A percentile compares a stretch with the other conserved stretches of the same genome.
These are phyloP conservation scores for Diplazon laetatorius DNA, from an alignment of 2,888 invertebrate species.

Conservation along the genomic window DNA sequence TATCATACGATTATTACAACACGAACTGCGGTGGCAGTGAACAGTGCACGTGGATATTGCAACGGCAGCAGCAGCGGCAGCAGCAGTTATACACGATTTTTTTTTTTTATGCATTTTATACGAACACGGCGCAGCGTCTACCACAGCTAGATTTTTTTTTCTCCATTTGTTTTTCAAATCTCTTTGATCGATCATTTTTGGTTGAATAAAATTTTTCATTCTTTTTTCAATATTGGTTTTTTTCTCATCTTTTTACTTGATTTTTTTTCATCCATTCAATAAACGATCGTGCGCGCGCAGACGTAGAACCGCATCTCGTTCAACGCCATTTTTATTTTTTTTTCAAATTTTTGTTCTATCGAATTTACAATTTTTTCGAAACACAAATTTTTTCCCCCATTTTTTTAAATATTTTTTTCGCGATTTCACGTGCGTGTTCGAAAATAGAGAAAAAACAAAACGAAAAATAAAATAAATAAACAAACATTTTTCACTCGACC, in stretches of 20 bases:
- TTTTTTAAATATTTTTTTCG: constrained; percentile 46
- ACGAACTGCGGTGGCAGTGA: constrained; percentile 82
- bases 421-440: constrained; percentile 63
- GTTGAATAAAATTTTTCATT: constrained; percentile 43
- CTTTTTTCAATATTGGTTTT: too few relatives aligned
- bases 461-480: too few relatives aligned
- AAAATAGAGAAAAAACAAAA: too few relatives aligned
- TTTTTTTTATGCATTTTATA: constrained; percentile 74
- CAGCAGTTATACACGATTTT: constrained; percentile 72
- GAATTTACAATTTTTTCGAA: constrained; percentile 52
- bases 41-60: constrained; percentile 81
- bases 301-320: constrained; percentile 59
- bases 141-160: constrained; percentile 75
- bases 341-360: constrained; percentile 41
- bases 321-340: too few relatives aligned
- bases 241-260: too few relatives aligned
- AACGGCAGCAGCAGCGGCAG: constrained; percentile 77
- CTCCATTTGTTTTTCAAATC: constrained; percentile 49
- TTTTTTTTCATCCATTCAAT: constrained; percentile 40
- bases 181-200: constrained; percentile 56
- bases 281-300: constrained; percentile 46
- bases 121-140: constrained; percentile 81
- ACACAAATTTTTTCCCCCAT: constrained; percentile 42
- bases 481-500: constrained; percentile 43
- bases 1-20: constrained; percentile 76